Percentiles rank a stretch among this genome's conserved stretches.
Conservation (phyloP, 2,113 vertebrate species). For the Prinia subflava region DNA sequence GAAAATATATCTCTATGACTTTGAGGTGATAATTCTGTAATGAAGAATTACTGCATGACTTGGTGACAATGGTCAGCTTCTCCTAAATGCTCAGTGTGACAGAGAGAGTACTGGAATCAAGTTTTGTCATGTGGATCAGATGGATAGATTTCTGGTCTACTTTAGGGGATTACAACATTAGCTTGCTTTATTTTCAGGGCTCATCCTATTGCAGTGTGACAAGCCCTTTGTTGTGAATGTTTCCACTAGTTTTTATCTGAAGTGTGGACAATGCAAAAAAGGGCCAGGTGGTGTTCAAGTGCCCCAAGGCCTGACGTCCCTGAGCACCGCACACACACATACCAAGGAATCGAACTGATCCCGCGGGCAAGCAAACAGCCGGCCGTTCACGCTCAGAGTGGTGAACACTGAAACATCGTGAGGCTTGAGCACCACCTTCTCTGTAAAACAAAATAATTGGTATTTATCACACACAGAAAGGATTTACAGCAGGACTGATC, state of each 20-base stretch:
- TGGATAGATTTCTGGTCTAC: neutral
- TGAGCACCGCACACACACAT: constrained; percentile 49
- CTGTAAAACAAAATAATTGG: constrained; percentile 75
- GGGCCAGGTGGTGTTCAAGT: neutral
- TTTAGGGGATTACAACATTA: neutral
- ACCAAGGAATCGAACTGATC: constrained; percentile 96
- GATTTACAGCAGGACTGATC: constrained; percentile 20
- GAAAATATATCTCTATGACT: neutral
- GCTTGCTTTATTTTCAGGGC: neutral
- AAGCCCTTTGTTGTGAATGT: neutral
- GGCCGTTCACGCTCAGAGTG: constrained; percentile 90
- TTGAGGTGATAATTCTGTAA: neutral
- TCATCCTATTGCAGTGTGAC: neutral
- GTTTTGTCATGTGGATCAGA: neutral
- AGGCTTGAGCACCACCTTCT: constrained; percentile 91
- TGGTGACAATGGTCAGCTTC: neutral
- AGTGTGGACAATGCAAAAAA: neutral
- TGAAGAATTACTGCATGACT: neutral
- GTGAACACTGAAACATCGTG: constrained; percentile 96
- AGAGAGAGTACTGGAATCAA: neutral
- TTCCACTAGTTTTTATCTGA: neutral
- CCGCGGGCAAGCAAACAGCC: constrained; percentile 89
- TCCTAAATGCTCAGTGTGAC: neutral
- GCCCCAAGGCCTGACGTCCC: neutral
- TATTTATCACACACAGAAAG: constrained; percentile 31